phyloP scores from a whole-genome alignment of 2,113 vertebrate genomes.

The Archocentrus centrarchus region DNA sequence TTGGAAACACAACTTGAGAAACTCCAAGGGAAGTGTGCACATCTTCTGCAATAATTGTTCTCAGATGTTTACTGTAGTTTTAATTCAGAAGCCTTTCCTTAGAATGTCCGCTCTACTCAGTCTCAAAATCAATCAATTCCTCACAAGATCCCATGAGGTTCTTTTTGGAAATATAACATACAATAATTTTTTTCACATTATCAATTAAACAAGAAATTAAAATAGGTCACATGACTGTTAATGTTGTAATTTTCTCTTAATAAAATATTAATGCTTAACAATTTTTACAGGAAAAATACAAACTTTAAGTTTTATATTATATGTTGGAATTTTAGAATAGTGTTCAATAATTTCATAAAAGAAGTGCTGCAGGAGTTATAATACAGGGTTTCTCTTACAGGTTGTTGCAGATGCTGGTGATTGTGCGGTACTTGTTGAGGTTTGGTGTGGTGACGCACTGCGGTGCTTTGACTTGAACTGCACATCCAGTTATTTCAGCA shows the following conservation, averaged over 20 bases:
- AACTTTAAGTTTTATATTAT: not conserved
- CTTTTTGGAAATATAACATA: not conserved
- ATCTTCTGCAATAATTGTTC: constrained; percentile 28
- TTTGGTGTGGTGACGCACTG: constrained; percentile 57
- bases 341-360: not conserved
- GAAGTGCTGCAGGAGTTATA: not conserved
- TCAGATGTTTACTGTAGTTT: not conserved
- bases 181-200: not conserved
- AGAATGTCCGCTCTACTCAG: not conserved
- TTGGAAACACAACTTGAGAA: constrained; percentile 61
- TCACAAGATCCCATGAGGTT: not conserved
- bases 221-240: not conserved
- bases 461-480: constrained; percentile 69
- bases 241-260: fast-evolving
- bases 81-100: constrained; percentile 35
- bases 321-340: not conserved
- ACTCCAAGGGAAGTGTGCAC: constrained; percentile 30
- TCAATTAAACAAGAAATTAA: not conserved
- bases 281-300: too few species aligned
- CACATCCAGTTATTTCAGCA: constrained; percentile 81
- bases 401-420: constrained; percentile 89
- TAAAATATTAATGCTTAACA: not conserved
- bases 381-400: constrained; percentile 67
- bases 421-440: constrained; percentile 77
- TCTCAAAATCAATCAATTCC: not conserved